Percentiles rank a stretch among this genome's conserved stretches.
Evolutionary conservation across 2,888 invertebrate species (phyloP).

Genomic region (Parapristionchus giblindavisi): DNA sequence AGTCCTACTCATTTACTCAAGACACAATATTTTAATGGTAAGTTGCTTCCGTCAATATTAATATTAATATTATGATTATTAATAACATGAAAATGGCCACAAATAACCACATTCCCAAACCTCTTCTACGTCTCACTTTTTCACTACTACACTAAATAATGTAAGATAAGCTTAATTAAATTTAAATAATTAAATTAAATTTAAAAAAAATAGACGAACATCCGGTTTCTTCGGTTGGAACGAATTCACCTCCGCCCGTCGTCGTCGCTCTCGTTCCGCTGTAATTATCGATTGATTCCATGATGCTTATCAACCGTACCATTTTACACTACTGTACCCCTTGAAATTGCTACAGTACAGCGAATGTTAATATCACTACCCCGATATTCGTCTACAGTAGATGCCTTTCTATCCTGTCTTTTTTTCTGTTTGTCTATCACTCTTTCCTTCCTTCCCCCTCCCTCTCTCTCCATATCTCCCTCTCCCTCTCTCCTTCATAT

Average conservation of each 20-base stretch:
- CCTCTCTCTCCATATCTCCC: no score
- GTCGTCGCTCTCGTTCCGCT: constrained; percentile 29
- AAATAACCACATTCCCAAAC: neutral
- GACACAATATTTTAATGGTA: neutral
- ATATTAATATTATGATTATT: neutral
- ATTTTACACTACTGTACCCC: neutral
- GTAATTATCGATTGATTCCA: neutral
- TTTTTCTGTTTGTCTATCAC: no score
- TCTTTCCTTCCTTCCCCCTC: no score
- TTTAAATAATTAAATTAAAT: neutral
- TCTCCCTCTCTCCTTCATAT: neutral
- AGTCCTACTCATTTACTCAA: neutral
- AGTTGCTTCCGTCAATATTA: neutral
- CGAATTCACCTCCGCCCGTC: constrained; percentile 12
- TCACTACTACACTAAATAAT: neutral
- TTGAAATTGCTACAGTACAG: neutral
- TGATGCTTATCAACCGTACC: neutral
- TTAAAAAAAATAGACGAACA: constrained; percentile 41
- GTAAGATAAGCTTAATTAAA: neutral
- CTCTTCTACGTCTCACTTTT: neutral
- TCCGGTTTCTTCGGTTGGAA: constrained; percentile 46
- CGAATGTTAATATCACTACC: neutral
- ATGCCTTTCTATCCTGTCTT: neutral
- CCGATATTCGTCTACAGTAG: neutral
- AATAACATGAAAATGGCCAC: neutral